Conservation (phyloP, 2,797 vertebrate genomes). For the Acipenser transmontanus region DNA sequence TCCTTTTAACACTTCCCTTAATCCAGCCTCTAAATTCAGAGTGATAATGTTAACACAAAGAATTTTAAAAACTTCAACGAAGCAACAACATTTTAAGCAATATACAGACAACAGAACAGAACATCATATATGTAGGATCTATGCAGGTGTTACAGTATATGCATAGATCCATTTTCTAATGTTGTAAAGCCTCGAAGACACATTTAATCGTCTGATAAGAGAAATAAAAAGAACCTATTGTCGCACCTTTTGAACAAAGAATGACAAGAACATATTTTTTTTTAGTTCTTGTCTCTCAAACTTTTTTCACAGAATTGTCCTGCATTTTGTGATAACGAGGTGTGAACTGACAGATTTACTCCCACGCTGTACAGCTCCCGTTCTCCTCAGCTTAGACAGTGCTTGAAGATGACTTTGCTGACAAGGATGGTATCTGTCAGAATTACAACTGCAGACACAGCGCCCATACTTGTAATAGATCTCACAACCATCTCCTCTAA, state of each 20-base stretch:
- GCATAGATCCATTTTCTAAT: no score
- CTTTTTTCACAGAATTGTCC: slow-evolving; percentile 13
- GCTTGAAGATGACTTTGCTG: slow-evolving; percentile 62
- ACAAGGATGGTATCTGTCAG: slow-evolving; percentile 52
- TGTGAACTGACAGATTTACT: slow-evolving; percentile 48
- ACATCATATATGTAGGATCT: no score
- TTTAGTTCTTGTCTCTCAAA: slow-evolving; percentile 43
- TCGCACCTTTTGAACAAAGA: slow-evolving; percentile 12
- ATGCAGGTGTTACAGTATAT: no score
- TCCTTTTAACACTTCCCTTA: no score
- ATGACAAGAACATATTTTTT: slow-evolving; percentile 28
- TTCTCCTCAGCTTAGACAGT: slow-evolving; percentile 32
- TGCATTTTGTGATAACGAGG: slow-evolving; percentile 40
- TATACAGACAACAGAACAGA: no score
- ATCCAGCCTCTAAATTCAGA: no score
- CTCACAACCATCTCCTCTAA: slow-evolving; percentile 22
- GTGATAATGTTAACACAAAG: no score
- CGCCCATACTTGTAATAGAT: slow-evolving; percentile 22
- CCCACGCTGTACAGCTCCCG: slow-evolving; percentile 37
- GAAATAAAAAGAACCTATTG: neutral
- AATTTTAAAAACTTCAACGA: no score
- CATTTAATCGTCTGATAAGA: slow-evolving; percentile 5
- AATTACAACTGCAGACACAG: slow-evolving; percentile 28
- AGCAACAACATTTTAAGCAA: no score
- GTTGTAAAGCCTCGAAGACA: no score